A percentile compares a stretch with the other conserved stretches of the same genome.
Evolutionary conservation across 2,113 vertebrate genomes (phyloP).

Genomic region (Gobio gobio): DNA sequence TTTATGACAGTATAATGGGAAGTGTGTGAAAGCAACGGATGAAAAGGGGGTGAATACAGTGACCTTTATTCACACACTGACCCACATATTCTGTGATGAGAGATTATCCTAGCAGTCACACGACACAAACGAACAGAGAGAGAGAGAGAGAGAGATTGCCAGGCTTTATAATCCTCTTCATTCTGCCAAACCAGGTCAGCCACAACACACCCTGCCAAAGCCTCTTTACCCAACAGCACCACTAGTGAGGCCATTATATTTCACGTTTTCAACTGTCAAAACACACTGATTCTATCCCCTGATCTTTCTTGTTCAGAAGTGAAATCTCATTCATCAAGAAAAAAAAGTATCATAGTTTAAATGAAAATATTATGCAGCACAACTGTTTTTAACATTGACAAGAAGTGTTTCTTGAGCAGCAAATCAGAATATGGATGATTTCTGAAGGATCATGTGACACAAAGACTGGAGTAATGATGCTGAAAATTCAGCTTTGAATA

Average conservation of each 20-base stretch:
- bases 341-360: too few relatives aligned
- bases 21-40: neutral
- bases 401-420: neutral
- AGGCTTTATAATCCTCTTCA: constrained; percentile 40
- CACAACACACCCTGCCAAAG: constrained; percentile 36
- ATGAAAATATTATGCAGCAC: too few relatives aligned
- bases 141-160: neutral
- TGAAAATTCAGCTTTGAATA: neutral
- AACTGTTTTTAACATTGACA: neutral
- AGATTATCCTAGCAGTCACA: constrained; percentile 41
- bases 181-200: constrained; percentile 48
- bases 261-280: constrained; percentile 14
- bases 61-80: constrained; percentile 43
- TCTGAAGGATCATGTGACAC: neutral
- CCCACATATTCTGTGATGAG: constrained; percentile 47
- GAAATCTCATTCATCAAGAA: neutral
- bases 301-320: neutral
- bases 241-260: neutral
- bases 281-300: neutral
- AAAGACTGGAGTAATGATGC: neutral
- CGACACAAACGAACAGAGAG: neutral
- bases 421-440: neutral
- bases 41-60: neutral
- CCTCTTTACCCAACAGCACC: constrained; percentile 23
- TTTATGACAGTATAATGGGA: neutral